Conservation (phyloP, 1,140 invertebrate species). For the Zaprionus ghesquierei region DNA sequence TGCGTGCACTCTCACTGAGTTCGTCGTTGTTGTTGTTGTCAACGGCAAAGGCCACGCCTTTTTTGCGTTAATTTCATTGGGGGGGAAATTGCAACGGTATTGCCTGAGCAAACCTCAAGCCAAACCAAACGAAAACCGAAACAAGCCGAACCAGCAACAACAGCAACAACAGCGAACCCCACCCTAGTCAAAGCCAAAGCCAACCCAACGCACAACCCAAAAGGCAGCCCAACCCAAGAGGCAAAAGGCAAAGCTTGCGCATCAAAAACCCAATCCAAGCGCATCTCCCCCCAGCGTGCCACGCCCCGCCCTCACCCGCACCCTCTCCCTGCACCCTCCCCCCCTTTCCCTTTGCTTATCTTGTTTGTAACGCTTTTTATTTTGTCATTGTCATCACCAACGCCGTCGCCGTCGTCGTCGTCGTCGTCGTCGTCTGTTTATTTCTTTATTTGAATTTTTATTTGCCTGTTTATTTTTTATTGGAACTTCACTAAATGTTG, state of each 20-base stretch:
- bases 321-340: neutral
- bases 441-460: conserved; percentile 68
- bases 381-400: conserved; percentile 48
- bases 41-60: conserved; percentile 69
- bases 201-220: neutral
- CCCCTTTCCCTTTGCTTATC: neutral
- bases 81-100: conserved; percentile 36
- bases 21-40: conserved; percentile 52
- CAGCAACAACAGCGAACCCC: conserved; percentile 6
- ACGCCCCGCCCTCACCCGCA: neutral
- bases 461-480: conserved; percentile 54
- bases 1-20: conserved; percentile 22
- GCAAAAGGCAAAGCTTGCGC: neutral
- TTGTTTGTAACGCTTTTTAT: conserved; percentile 21
- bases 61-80: conserved; percentile 77
- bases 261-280: neutral
- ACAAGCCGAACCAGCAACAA: conserved; percentile 5
- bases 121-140: conserved; percentile 5
- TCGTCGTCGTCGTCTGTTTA: conserved; percentile 31
- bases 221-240: neutral
- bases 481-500: conserved; percentile 69
- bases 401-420: conserved; percentile 20
- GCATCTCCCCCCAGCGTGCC: neutral
- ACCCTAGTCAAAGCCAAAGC: too few species aligned
- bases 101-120: conserved; percentile 15